phyloP scores from a whole-genome alignment of 2,113 vertebrate species.

The Orcinus orca region DNA sequence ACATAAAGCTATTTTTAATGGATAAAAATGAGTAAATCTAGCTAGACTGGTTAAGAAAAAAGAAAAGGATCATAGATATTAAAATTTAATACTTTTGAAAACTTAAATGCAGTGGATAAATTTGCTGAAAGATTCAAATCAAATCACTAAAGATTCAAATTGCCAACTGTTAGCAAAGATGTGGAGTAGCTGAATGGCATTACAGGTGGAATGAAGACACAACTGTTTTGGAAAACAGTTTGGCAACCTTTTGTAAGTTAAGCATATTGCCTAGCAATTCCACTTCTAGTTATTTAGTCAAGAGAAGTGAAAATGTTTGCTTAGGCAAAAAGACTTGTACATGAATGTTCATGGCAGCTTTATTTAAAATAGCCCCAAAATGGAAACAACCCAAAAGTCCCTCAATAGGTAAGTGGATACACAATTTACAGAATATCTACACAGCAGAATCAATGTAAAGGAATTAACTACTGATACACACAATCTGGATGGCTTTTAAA shows the following conservation, averaged over 20 bases:
- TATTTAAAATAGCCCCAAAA: not conserved
- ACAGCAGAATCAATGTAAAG: not conserved
- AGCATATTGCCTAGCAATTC: not conserved
- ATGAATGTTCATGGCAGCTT: not conserved
- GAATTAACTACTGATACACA: not conserved
- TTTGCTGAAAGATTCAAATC: not conserved
- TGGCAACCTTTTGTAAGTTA: not conserved
- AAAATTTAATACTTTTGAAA: slow-evolving; percentile 18
- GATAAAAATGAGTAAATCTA: not conserved
- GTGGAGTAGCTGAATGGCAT: not conserved
- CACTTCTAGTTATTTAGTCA: not conserved
- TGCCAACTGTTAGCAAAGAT: not conserved
- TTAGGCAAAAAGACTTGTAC: not conserved
- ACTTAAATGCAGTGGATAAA: not conserved
- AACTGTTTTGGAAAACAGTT: not conserved
- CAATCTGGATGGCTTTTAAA: not conserved
- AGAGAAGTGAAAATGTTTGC: not conserved
- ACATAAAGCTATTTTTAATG: not conserved
- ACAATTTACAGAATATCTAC: not conserved
- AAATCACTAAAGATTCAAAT: not conserved
- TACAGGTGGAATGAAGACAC: not conserved
- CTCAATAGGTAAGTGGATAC: not conserved
- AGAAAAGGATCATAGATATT: not conserved
- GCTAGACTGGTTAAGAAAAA: not conserved
- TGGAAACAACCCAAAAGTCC: not conserved